Conservation (phyloP, 2,113 vertebrate species). For the Ameiurus melas region DNA sequence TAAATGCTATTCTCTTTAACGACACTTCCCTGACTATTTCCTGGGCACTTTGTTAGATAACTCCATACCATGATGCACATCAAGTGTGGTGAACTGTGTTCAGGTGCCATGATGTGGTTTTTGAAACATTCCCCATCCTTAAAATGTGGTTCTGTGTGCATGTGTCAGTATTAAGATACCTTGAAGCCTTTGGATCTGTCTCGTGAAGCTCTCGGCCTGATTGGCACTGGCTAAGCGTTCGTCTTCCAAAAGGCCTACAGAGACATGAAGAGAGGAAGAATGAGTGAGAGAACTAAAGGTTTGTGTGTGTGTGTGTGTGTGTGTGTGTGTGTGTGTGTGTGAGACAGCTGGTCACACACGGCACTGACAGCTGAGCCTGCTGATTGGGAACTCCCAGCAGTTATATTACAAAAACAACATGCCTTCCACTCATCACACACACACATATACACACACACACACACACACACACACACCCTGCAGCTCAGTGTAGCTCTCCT, state of each 20-base stretch:
- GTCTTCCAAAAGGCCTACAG: conserved; percentile 82
- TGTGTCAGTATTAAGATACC: conserved; percentile 54
- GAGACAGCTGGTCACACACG: conserved; percentile 19
- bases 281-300: not conserved
- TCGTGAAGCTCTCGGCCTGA: conserved; percentile 80
- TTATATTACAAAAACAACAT: conserved; percentile 40
- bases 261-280: not conserved
- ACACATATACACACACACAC: conserved; percentile 58
- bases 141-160: not conserved
- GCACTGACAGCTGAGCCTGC: conserved; percentile 40
- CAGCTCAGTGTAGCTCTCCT: conserved; percentile 73
- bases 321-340: not conserved
- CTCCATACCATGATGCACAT: not conserved
- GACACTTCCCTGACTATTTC: not conserved
- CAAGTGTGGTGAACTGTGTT: not conserved
- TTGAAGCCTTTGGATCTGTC: conserved; percentile 80
- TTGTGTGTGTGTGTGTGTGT: not conserved
- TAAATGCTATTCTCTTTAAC: not conserved
- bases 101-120: not conserved
- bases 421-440: not conserved
- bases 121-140: not conserved
- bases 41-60: not conserved
- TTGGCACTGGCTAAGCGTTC: conserved; percentile 83
- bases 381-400: conserved; percentile 17
- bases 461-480: conserved; percentile 72